Base-by-base conservation (phyloP, 1,140 invertebrate genomes). In the Aporrectodea caliginosa region DNA sequence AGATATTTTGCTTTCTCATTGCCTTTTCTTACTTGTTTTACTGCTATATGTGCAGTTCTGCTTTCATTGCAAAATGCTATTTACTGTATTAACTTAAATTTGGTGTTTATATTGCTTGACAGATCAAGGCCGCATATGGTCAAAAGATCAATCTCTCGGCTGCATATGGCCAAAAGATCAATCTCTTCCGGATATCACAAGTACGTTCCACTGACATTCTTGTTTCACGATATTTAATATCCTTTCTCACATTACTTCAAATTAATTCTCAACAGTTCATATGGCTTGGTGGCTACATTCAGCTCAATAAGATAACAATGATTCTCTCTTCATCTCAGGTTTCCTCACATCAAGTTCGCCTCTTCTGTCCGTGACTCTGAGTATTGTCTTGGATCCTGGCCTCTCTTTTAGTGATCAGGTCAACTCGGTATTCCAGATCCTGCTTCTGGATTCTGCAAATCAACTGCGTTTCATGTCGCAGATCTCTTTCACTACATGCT, bases 141-240 rank as follows among this genome's bases (percentile, higher is more conserved):
- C 1, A 77, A 58, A 77, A 69, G 35, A 69, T 77, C 35, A 77
- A 77, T 77, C 75, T 77, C 22, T 77, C 75, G 0, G 75, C 75
- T n/a, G 75, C 75, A 1, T 43, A 35, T 43, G 16, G 0, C 1
- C 1, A 77, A 58, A 77, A 69, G 35, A 69, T 77, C 35, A 77
- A 77, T 77, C 75, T 77, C 22, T 77, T 58, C 43, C 27, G 75
- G 75, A n/a, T 77, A 68, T 29, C 43, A 27, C 33, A 43, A 69
- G 75, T 77, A 58, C 27, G 30, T 43, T 14, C 2, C 22, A 58
- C 6, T 58, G 43, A 58, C 6, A 58, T 58, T 58, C 22, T 22
- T 58, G 43, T 58, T 22, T n/a, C n/a, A n/a, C n/a, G n/a, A n/a
- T n/a, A n/a, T n/a, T 71, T 71, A 6, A 71, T 16, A 14, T 71